Evolutionary conservation across 2,797 vertebrate genomes (phyloP), one percentile per base, ranked within the genome.

Genomic region (Crenuchus spilurus): DNA sequence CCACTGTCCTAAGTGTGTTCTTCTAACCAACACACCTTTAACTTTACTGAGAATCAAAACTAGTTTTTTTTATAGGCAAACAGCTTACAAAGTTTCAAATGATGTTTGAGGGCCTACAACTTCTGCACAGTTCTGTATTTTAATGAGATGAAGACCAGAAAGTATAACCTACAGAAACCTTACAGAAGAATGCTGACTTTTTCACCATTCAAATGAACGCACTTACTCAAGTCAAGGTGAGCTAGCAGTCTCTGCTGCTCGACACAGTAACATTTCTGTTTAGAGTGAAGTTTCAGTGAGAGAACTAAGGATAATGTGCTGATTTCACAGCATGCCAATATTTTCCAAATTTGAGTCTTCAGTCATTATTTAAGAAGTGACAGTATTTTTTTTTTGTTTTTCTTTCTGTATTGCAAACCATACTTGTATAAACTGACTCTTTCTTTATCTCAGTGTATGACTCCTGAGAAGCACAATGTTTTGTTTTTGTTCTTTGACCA

Each of bases 381-480:
- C 58, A 75, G 58, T 78, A 79, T 76, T 71, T 68, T 30, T 62
- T 52, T 31, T 41, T 24, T 76, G 33, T 2, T 75, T 70, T 76
- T 73, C 70, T 60, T 67, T 44, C 39, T 63, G 42, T 76, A 52
- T 72, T 26, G n/a, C 33, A 71, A 63, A 72, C 66, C 58, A 39
- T 39, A 54, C 57, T 60, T 80, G 78, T 76, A 76, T 55, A 64
- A 58, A 61, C 22, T 46, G 52, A 51, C 72, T 66, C 24, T 14
- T 70, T 37, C 20, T 60, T 48, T 58, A 64, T 55, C 44, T 67
- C 48, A 8, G 28, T 51, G 60, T 66, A 30, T 61, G 51, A 67
- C 62, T 20, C 63, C 48, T 69, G 22, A 77, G 42, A 75, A 79
- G 77, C 71, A 79, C 80, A 82, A 70, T 41, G 11, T 68, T 52